These are phyloP conservation scores for Trachelus stipa DNA, from an alignment of 2,888 invertebrate genomes.

Conservation along the genomic window DNA sequence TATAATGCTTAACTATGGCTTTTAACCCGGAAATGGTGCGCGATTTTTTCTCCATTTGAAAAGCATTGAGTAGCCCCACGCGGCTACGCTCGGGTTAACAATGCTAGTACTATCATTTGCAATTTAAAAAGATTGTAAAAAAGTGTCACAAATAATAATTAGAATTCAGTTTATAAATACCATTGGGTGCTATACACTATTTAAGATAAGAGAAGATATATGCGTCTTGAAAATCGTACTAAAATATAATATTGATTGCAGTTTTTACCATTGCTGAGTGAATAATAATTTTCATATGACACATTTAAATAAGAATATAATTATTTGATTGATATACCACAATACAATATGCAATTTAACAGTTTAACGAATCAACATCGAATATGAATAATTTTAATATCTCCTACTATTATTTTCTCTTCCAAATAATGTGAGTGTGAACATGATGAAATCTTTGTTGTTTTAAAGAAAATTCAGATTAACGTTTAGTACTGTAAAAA, in stretches of 20 bases:
- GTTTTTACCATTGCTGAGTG: not conserved
- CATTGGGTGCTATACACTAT: not conserved
- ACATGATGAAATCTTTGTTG: not conserved
- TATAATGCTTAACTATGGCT: not conserved
- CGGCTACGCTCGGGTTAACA: not conserved
- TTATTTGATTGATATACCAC: not conserved
- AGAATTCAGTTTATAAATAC: not conserved
- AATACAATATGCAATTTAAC: not conserved
- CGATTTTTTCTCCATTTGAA: not conserved
- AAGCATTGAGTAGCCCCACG: too few relatives aligned
- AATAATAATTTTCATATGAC: not conserved
- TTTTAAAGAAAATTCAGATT: not conserved
- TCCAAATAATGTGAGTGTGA: not conserved
- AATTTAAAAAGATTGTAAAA: not conserved
- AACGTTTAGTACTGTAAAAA: not conserved
- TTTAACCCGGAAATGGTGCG: not conserved
- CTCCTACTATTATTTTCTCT: too few relatives aligned
- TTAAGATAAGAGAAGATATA: not conserved
- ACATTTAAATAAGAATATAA: not conserved
- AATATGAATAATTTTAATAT: too few relatives aligned
- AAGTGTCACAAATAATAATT: not conserved
- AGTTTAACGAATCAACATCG: too few relatives aligned
- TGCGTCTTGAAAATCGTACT: not conserved
- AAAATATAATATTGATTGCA: not conserved
- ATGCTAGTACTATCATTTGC: not conserved